These are phyloP conservation scores for Drosophila serrata DNA, from an alignment of 1,140 invertebrate genomes.

Conservation along the genomic window DNA sequence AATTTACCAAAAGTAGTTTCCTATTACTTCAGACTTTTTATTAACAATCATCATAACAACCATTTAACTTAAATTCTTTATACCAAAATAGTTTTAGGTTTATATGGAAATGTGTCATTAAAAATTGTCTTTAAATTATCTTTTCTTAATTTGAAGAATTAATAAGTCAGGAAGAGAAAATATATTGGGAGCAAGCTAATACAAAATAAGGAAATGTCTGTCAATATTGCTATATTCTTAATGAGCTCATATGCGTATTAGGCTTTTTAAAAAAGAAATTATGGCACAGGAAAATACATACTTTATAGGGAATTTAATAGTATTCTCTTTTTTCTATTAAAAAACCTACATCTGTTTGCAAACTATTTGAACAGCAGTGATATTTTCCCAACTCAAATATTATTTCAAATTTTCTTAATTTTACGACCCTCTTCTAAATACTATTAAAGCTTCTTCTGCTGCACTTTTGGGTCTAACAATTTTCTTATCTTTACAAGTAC, in stretches of 20 bases:
- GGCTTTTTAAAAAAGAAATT: background rate
- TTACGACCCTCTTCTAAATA: background rate
- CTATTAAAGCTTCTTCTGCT: slow-evolving; percentile 11
- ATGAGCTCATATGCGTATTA: background rate
- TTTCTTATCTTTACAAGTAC: slow-evolving; percentile 28
- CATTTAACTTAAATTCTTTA: background rate
- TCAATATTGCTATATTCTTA: background rate
- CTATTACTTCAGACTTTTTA: background rate
- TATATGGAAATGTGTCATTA: background rate
- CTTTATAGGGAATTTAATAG: background rate
- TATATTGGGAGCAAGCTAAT: background rate
- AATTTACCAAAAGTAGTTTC: background rate
- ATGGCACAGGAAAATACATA: background rate
- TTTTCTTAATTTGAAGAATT: background rate
- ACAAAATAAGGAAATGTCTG: background rate
- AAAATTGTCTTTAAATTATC: background rate
- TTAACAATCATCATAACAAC: too few relatives aligned
- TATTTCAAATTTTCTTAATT: background rate
- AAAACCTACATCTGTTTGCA: too few relatives aligned
- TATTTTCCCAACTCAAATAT: background rate
- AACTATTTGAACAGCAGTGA: too few relatives aligned
- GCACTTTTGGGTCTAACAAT: slow-evolving; percentile 21
- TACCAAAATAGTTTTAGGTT: background rate
- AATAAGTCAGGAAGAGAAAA: background rate
- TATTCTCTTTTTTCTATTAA: too few relatives aligned